Base-by-base conservation (phyloP, 2,797 vertebrate species). In the Acanthis flammea region DNA sequence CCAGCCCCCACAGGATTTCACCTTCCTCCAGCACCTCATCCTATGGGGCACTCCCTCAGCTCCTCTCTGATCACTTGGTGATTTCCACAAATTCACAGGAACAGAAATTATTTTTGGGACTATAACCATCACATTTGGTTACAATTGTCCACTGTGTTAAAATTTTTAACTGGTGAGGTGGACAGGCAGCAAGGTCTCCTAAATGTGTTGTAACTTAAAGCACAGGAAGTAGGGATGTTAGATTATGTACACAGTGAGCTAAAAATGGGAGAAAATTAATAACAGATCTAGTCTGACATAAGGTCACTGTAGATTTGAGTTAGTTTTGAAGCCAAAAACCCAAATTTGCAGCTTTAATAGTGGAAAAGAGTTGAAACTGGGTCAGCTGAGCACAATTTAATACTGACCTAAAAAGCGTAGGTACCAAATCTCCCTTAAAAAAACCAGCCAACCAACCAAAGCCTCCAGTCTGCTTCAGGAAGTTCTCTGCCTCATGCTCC, bases 81-180 rank as follows among this genome's bases (percentile, higher is more conserved):
- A 37, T 30, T 82, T 42, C 73, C 76, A 50, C 61, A 31, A 15
- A 48, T 6, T 71, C 57, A 44, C 2, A 68, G 48, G 33, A 79
- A 73, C 2, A 2, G 2, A 53, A 33, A 16, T 28, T 6, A 16
- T n/a, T 78, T 48, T 25, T 12, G 78, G 57, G 33, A 60, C 31
- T 53, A 21, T 21, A 91, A 5, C 44, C 6, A 10, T 27, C 65
- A 7, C 47, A 7, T 48, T 67, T 53, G 37, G 37, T 85, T 79
- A 51, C 42, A 70, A 1, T 0, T 77, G 23, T 45, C 23, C 33
- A 30, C 31, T 1, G 0, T 11, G 28, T 45, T 85, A 54, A 27
- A 48, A 7, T 11, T 75, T 62, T 42, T 39, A 39, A 54, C 6
- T 13, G 28, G 35, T 18, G 42, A 68, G 35, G 63, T 17, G 74